Evolutionary conservation across 2,797 vertebrate genomes (phyloP).

Genomic region (Paguma larvata): DNA sequence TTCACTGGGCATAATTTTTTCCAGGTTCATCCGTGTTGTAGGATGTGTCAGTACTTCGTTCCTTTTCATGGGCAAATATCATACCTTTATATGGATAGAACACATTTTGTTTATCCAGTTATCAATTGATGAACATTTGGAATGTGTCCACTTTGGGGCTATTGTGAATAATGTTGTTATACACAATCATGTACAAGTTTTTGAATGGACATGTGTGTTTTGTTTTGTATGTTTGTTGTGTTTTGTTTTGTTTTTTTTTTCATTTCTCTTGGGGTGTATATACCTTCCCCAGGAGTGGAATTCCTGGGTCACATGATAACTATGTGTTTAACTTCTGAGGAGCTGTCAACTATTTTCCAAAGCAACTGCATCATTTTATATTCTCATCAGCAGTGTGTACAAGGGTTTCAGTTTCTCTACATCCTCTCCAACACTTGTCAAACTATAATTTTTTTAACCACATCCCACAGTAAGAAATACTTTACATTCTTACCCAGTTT

Average conservation of each 20-base stretch:
- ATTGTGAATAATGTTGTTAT: background rate
- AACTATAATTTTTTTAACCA: background rate
- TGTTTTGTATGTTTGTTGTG: background rate
- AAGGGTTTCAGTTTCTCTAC: conserved; percentile 3
- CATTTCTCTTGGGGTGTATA: background rate
- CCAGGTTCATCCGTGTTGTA: background rate
- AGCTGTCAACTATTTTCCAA: conserved; percentile 31
- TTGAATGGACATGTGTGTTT: background rate
- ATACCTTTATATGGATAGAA: background rate
- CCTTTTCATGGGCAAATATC: background rate
- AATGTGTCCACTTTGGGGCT: background rate
- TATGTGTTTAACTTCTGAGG: conserved; percentile 39
- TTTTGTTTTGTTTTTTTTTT: background rate
- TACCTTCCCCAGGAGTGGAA: background rate
- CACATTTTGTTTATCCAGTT: conserved; percentile 20
- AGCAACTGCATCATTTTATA: conserved; percentile 9
- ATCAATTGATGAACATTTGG: background rate
- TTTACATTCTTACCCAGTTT: conserved; percentile 51
- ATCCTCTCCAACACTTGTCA: background rate
- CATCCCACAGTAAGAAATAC: conserved; percentile 21
- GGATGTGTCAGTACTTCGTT: background rate
- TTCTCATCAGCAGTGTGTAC: background rate
- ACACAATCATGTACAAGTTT: background rate
- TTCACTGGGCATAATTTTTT: conserved; percentile 4
- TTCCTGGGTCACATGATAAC: conserved; percentile 1